Evolutionary conservation across 2,113 vertebrate species (phyloP).

Genomic region (Catagonus wagneri): DNA sequence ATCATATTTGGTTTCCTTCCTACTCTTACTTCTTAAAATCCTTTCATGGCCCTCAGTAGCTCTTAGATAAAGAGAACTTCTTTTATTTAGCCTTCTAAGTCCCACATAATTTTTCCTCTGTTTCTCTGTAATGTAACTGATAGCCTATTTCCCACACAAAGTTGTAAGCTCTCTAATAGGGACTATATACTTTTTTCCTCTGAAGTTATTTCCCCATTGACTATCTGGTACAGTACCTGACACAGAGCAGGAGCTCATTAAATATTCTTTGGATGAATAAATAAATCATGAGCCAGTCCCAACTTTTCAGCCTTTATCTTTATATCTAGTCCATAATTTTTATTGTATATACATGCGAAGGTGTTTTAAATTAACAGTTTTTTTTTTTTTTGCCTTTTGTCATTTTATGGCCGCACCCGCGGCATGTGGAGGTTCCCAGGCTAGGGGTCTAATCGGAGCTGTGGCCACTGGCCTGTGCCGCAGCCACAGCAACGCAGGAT

Average conservation of each 20-base stretch:
- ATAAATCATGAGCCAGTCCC: background rate
- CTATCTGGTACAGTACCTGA: background rate
- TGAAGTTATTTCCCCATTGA: background rate
- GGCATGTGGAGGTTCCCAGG: no score
- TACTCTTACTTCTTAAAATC: background rate
- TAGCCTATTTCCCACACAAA: background rate
- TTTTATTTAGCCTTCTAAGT: background rate
- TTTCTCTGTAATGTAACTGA: background rate
- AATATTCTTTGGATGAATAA: slow-evolving; percentile 8
- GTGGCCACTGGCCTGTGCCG: no score
- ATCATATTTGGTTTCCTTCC: background rate
- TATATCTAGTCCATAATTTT: background rate
- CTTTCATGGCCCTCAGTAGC: background rate
- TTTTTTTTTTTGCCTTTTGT: no score
- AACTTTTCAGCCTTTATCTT: background rate
- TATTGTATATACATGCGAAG: background rate
- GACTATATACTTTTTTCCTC: background rate
- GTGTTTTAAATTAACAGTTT: slow-evolving; percentile 37
- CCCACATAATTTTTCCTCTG: background rate
- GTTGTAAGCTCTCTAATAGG: background rate
- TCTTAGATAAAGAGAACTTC: slow-evolving; percentile 1
- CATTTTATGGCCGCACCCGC: no score
- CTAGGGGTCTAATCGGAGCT: no score
- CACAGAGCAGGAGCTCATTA: background rate
- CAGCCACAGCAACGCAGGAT: no score